Conservation (phyloP, 2,113 vertebrate species). For the Formicarius rufipectus region DNA sequence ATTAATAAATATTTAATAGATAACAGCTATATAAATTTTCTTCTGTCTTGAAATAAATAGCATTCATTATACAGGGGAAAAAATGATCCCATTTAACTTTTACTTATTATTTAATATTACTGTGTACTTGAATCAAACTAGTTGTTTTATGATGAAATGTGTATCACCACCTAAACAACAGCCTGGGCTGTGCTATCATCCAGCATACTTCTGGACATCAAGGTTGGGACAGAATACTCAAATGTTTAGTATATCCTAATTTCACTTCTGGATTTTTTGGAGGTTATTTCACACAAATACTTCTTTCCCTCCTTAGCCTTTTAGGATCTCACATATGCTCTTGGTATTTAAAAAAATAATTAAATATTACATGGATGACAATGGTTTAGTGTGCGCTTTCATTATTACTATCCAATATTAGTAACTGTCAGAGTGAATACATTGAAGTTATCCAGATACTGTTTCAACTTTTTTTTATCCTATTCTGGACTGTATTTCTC, state of each 20-base stretch:
- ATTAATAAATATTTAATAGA: not conserved
- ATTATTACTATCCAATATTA: not conserved
- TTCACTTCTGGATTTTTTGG: not conserved
- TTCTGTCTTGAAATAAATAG: not conserved
- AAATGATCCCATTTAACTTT: not conserved
- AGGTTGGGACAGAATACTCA: not conserved
- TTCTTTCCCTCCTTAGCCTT: not conserved
- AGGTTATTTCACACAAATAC: not conserved
- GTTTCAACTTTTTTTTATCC: not conserved
- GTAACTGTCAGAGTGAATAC: not conserved
- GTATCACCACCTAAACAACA: not conserved
- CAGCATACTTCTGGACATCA: not conserved
- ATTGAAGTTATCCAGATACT: not conserved
- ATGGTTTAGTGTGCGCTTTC: not conserved
- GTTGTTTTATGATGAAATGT: not conserved
- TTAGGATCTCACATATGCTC: not conserved
- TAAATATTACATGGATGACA: not conserved
- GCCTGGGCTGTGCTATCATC: not conserved
- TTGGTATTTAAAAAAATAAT: not conserved
- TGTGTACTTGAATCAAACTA: not conserved
- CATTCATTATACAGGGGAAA: not conserved
- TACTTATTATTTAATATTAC: not conserved
- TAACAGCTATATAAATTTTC: not conserved
- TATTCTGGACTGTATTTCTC: not conserved
- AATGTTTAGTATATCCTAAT: not conserved